These are phyloP conservation scores for Melieria picta DNA, from an alignment of 2,888 invertebrate species.

Conservation along the genomic window DNA sequence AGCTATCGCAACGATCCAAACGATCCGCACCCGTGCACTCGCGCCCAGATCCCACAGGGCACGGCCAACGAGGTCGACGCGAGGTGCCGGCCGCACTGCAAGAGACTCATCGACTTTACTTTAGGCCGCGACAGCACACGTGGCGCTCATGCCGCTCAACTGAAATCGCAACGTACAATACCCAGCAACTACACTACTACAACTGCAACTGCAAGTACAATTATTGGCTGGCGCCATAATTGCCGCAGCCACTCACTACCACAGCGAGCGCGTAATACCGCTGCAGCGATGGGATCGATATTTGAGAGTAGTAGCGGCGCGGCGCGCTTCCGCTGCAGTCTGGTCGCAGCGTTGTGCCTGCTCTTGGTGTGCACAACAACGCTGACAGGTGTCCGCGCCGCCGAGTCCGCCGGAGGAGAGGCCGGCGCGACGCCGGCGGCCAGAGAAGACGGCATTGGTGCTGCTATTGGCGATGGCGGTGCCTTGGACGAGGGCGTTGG, in stretches of 20 bases:
- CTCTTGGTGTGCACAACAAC: conserved; percentile 56
- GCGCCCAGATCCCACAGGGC: too few species aligned
- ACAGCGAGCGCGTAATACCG: too few species aligned
- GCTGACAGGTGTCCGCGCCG: conserved; percentile 46
- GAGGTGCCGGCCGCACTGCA: too few species aligned
- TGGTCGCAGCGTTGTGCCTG: conserved; percentile 45
- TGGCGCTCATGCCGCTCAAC: not conserved
- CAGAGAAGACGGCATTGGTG: conserved; percentile 25
- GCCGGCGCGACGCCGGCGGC: not conserved
- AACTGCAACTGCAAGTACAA: not conserved
- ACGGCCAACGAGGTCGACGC: too few species aligned
- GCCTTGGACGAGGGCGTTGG: not conserved
- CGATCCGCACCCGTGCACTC: too few species aligned
- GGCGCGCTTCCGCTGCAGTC: not conserved
- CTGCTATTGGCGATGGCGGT: conserved; percentile 17
- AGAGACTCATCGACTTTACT: too few species aligned
- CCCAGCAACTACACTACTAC: not conserved
- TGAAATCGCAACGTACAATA: not conserved
- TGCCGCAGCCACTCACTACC: too few species aligned
- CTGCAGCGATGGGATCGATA: conserved; percentile 14
- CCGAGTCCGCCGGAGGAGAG: not conserved
- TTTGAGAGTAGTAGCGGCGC: not conserved
- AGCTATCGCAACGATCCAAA: too few species aligned
- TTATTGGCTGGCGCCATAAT: too few species aligned
- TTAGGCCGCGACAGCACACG: too few species aligned